Evolutionary conservation across 2,797 vertebrate genomes (phyloP), one percentile per base, ranked within the genome.

Genomic region (Sternarchorhynchus goeldii): DNA sequence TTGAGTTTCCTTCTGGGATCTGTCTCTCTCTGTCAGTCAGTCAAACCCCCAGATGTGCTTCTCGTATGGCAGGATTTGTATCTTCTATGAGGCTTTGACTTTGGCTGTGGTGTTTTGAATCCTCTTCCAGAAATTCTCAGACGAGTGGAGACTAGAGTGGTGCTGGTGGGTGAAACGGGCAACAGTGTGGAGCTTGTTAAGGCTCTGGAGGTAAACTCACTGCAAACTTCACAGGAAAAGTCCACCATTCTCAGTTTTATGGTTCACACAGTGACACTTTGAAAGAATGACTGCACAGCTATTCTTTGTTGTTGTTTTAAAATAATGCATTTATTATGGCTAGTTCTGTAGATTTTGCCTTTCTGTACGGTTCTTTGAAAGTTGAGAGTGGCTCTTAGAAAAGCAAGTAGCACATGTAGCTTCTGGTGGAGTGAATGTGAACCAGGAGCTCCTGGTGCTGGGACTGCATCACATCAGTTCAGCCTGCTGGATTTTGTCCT

Each of bases 81-180:
- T 83, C 79, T 81, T 74, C 66, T 63, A 8, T 21, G 77, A 77
- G 79, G 31, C 41, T 25, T 55, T 81, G 16, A 82, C 17, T 18
- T 29, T 79, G 53, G 53, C 32, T 29, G 17, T 83, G 50, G n/a
- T 76, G 69, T 75, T 79, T 82, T 68, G 64, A 68, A 80, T 14
- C 78, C 53, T 71, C 32, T 71, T 81, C 60, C 90, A 98, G 96
- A 96, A 88, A 93, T 94, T 86, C 92, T 98, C 89, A 95, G 94
- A 78, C 94, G 93, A 83, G 92, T 98, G 90, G 94, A 96, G 93
- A 96, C 96, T 5, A 92, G 96, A 84, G 91, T 99, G 58, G 90
- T 97, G 85, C 82, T 99, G 83, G 94, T 98, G 85, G 94, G 95
- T 88, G 94, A 95, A 80, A 91, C 94, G 25, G 92, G 94, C 66